Evolutionary conservation across 2,113 vertebrate species (phyloP), one percentile per base, ranked within the genome.

Genomic region (Leucoraja erinaceus): DNA sequence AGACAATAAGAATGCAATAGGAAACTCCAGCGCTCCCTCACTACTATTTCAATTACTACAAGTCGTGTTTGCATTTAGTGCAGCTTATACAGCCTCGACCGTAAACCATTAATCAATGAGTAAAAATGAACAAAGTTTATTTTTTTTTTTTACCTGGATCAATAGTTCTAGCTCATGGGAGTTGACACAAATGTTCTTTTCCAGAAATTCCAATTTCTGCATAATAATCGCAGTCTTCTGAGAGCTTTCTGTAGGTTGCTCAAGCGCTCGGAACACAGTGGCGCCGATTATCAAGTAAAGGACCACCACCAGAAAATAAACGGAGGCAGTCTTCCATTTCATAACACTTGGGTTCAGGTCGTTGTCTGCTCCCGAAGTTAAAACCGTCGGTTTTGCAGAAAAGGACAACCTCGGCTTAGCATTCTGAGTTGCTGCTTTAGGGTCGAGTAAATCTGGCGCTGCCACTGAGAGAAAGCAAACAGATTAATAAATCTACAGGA

Each of bases 291-390:
- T 98, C 93, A 99, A 96, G 94, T 99, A 99, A 28, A 99, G 95
- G 79, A 99, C 98, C 93, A 99, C 99, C 96, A 99, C 95, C 94
- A 99, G 96, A 95, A 99, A 99, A 95, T 99, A 98, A 93, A 98
- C 98, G 22, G 98, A 98, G 91, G 99, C 98, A 0, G 98, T 99
- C 96, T 99, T 99, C 99, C 99, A 99, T 97, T 99, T 98, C 99
- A 99, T 99, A 95, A 99, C 98, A 93, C 97, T 99, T 90, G 97
- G 96, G 83, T 97, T 94, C 0, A 96, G 96, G 95, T 98, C 98
- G 1, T 96, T 97, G 93, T 98, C 97, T 93, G 98, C 98, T 47
- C 97, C 97, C 38, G 97, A 95, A 94, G 97, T 95, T 86, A 98
- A 96, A 94, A 98, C 97, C 1, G 97, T 96, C 47, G 98, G 98